Percentiles rank a stretch among this genome's conserved stretches.
Evolutionary conservation across 2,113 vertebrate species (phyloP).

Genomic region (Paramormyrops kingsleyae): DNA sequence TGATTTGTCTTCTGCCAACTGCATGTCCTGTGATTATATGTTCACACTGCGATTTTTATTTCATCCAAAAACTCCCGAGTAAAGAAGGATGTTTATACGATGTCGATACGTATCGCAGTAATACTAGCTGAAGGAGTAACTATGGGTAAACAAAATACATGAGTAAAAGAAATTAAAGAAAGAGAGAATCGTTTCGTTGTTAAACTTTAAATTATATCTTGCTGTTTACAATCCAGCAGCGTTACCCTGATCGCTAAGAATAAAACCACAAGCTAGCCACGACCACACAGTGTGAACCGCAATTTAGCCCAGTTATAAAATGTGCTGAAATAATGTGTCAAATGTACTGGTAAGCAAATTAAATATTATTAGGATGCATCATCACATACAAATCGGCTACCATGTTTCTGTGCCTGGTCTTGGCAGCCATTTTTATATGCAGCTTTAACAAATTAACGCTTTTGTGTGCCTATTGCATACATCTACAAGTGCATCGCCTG

Average conservation of each 20-base stretch:
- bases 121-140: not conserved
- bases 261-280: conserved; percentile 49
- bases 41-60: not conserved
- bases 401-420: conserved; percentile 39
- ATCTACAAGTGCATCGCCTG: not conserved
- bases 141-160: not conserved
- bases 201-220: conserved; percentile 53
- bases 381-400: conserved; percentile 36
- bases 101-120: not conserved
- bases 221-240: conserved; percentile 39
- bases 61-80: not conserved
- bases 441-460: not conserved
- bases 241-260: conserved; percentile 44
- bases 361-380: conserved; percentile 55
- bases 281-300: conserved; percentile 48
- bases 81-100: not conserved
- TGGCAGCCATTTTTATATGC: not conserved
- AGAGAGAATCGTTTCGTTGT: conserved; percentile 34
- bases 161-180: conserved; percentile 26
- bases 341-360: conserved; percentile 63
- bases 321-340: conserved; percentile 45
- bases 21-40: not conserved
- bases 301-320: conserved; percentile 61
- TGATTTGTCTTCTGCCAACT: not conserved
- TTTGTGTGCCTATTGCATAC: not conserved